Evolutionary conservation across 2,888 invertebrate species (phyloP).

Genomic region (Ectemnius continuus): DNA sequence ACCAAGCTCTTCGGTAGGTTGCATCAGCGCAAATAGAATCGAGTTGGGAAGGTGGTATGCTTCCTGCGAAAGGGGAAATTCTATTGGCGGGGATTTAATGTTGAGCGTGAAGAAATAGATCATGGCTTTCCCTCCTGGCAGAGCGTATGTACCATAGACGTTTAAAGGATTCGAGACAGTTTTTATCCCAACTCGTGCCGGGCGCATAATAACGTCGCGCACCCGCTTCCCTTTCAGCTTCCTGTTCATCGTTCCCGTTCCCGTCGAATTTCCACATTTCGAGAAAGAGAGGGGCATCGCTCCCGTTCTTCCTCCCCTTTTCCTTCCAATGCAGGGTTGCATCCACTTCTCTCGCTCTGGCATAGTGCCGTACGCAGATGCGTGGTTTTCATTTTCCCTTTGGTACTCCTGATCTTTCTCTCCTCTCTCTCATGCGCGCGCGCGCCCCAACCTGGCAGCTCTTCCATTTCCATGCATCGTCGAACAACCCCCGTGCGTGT

Average conservation of each 20-base stretch:
- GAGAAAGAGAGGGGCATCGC: slow-evolving; percentile 30
- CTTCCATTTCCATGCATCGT: slow-evolving; percentile 52
- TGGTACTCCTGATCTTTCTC: slow-evolving; percentile 62
- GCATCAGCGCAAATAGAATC: neutral
- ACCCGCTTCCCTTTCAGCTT: slow-evolving; percentile 23
- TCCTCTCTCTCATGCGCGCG: slow-evolving; percentile 35
- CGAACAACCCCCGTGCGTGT: slow-evolving; percentile 64
- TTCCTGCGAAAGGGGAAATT: no score
- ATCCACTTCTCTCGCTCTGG: slow-evolving; percentile 17
- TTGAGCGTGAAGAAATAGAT: slow-evolving; percentile 65
- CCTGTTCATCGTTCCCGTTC: slow-evolving; percentile 27
- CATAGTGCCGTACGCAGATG: slow-evolving; percentile 62
- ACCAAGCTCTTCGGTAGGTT: neutral
- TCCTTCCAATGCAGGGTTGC: slow-evolving; percentile 2
- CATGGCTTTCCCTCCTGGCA: slow-evolving; percentile 30
- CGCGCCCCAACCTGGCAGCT: slow-evolving; percentile 4
- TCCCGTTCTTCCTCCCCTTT: slow-evolving; percentile 31
- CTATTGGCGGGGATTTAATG: slow-evolving; percentile 15
- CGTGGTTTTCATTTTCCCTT: slow-evolving; percentile 60
- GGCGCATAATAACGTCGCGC: slow-evolving; percentile 50
- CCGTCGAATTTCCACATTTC: slow-evolving; percentile 61
- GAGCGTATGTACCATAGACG: slow-evolving; percentile 19
- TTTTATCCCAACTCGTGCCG: slow-evolving; percentile 46
- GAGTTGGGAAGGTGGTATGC: neutral
- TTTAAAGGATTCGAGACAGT: slow-evolving; percentile 61